A percentile compares a stretch with the other conserved stretches of the same genome.
These are phyloP conservation scores for Anarhynchus alexandrinus DNA, from an alignment of 2,113 vertebrate genomes.

Conservation along the genomic window DNA sequence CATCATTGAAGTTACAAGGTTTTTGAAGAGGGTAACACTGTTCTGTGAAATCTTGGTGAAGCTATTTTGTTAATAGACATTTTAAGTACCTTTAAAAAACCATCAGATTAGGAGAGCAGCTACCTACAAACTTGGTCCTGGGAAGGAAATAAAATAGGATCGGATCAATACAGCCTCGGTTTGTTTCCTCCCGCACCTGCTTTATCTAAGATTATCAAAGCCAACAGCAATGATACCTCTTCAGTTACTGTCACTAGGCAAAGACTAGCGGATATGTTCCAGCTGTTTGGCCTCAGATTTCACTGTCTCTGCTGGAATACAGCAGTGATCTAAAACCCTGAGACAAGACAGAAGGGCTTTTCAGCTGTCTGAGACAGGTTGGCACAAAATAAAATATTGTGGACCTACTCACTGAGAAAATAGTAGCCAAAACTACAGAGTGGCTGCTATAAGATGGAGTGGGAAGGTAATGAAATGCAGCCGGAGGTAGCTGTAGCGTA, in stretches of 20 bases:
- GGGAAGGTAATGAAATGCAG: conserved; percentile 58
- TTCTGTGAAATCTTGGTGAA: background rate
- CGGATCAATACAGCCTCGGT: background rate
- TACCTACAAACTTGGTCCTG: background rate
- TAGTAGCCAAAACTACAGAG: conserved; percentile 1
- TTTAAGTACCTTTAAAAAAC: background rate
- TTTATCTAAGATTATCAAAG: conserved; percentile 29
- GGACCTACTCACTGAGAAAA: background rate
- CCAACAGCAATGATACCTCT: background rate
- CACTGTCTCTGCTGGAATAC: background rate
- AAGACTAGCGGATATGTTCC: background rate
- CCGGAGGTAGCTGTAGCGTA: conserved; percentile 13
- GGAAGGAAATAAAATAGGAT: background rate
- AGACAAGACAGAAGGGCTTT: conserved; percentile 32
- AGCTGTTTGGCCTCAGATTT: conserved; percentile 32
- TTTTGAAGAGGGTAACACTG: background rate
- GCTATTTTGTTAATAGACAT: background rate
- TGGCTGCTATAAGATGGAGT: conserved; percentile 11
- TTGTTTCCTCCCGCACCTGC: background rate
- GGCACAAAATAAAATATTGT: background rate
- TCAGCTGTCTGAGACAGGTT: background rate
- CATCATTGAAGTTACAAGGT: background rate
- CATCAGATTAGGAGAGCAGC: background rate
- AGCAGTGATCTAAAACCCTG: conserved; percentile 22
- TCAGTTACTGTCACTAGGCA: conserved; percentile 16